Percentiles rank a stretch among this genome's conserved stretches.
Conservation (phyloP, 2,888 invertebrate genomes). For the Siphlonurus alternatus region DNA sequence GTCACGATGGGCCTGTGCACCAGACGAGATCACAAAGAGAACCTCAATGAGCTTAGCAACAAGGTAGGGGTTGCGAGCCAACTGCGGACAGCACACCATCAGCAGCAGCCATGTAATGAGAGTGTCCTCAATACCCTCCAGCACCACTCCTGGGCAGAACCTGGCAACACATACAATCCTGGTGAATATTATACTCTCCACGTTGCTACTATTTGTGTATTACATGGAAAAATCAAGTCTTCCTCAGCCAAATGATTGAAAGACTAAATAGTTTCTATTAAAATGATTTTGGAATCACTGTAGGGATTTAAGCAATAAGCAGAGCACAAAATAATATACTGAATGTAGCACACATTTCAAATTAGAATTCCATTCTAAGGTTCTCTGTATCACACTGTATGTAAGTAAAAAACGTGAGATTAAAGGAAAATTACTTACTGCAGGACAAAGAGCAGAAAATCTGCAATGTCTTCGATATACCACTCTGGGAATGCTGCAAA, state of each 20-base stretch:
- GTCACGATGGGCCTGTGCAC: slow-evolving; percentile 28
- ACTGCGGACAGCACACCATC: slow-evolving; percentile 76
- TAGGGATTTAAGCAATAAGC: neutral
- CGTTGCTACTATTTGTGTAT: neutral
- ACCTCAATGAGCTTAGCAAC: slow-evolving; percentile 94
- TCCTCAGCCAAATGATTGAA: neutral
- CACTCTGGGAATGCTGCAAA: slow-evolving; percentile 92
- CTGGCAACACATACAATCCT: slow-evolving; percentile 29
- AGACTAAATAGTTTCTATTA: slow-evolving; percentile 2
- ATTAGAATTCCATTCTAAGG: too few relatives aligned
- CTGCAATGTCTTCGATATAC: slow-evolving; percentile 94
- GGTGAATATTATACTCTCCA: neutral
- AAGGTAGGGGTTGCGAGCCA: slow-evolving; percentile 91
- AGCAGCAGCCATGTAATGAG: slow-evolving; percentile 78
- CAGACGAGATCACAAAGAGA: slow-evolving; percentile 32
- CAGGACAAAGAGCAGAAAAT: slow-evolving; percentile 81
- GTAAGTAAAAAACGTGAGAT: too few relatives aligned
- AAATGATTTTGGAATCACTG: neutral
- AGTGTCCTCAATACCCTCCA: slow-evolving; percentile 61
- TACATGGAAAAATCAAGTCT: neutral
- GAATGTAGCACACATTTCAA: too few relatives aligned
- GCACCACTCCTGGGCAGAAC: slow-evolving; percentile 56
- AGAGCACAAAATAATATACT: too few relatives aligned
- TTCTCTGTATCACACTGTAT: too few relatives aligned
- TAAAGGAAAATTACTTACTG: too few relatives aligned